phyloP scores from a whole-genome alignment of 2,888 invertebrate genomes.

The Disparrhopalites patrizii region DNA sequence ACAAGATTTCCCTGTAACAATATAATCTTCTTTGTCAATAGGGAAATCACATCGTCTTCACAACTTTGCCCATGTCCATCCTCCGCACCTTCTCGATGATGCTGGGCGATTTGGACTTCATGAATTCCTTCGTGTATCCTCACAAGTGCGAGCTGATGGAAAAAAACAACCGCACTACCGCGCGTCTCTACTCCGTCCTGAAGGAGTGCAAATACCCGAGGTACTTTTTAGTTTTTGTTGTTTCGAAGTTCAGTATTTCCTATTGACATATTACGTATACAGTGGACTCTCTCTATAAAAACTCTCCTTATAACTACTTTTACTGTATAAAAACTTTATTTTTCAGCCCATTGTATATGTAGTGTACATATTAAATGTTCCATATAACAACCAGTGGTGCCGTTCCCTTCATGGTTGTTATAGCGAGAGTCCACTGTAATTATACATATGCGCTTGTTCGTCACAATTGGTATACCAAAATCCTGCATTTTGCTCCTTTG shows the following conservation, averaged over 20 bases:
- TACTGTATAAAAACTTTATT: not conserved
- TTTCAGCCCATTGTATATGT: no score
- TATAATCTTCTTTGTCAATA: no score
- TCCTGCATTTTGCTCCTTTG: no score
- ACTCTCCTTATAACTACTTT: not conserved
- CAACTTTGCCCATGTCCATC: not conserved
- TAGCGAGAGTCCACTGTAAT: no score
- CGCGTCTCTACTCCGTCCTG: not conserved
- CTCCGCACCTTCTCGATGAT: constrained; percentile 16
- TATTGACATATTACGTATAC: not conserved
- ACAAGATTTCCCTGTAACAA: no score
- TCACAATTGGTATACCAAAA: no score
- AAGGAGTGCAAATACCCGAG: constrained; percentile 3
- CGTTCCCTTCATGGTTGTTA: no score
- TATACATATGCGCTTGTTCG: no score
- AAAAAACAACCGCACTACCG: not conserved
- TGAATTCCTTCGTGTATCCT: constrained; percentile 60
- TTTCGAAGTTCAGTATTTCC: not conserved
- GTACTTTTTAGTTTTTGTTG: not conserved
- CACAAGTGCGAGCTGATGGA: constrained; percentile 50
- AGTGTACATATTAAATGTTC: no score
- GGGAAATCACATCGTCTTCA: constrained; percentile 12
- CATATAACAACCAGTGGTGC: no score
- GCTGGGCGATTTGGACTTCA: constrained; percentile 13
- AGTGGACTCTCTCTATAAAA: not conserved